Base-by-base conservation (phyloP, 2,113 vertebrate species). In the Actinemys pallida region DNA sequence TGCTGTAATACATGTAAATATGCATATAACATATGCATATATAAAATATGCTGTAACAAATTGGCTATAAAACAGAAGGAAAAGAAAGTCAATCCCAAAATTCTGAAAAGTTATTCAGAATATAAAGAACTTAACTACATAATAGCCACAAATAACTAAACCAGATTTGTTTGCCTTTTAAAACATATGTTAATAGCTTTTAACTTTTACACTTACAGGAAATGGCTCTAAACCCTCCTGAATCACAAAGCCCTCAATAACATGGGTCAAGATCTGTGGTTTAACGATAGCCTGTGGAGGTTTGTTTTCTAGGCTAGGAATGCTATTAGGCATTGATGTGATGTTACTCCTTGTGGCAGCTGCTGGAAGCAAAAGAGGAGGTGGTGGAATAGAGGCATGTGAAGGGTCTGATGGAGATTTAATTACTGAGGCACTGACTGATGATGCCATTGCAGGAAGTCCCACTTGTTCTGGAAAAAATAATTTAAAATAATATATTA, bases 211-310 rank as follows among this genome's bases (percentile, higher is more conserved):
- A 95, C 98, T 97, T 98, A 99, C 99, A 97, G 99, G 99, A 97
- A 99, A 99, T 0, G 99, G 99, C 56, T 99, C 99, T 80, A 99
- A 98, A 1, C 99, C 99, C 92, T 99, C 99, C 98, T 99, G 99
- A 97, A 99, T 99, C 93, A 99, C 99, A 93, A 99, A 99, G 19
- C 99, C 99, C 96, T 99, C 99, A 47, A 99, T 99, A 93, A 99
- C 99, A 57, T 99, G 99, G 62, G 99, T 99, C 90, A 99, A 97
- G 89, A 99, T 98, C 87, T 99, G 99, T 72, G 99, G 99, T 81
- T 98, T 99, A 35, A 99, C 99, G 79, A 99, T 98, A 54, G 99
- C 99, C 96, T 99, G 98, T 1, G 99, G 98, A 95, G 98, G 98
- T 95, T 97, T 98, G 95, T 98, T 98, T 92, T 99, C 98, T 4